Percentiles rank a stretch among this genome's conserved stretches.
These are phyloP conservation scores for Oceanodroma leucorhoa DNA, from an alignment of 2,797 vertebrate genomes.

Conservation along the genomic window DNA sequence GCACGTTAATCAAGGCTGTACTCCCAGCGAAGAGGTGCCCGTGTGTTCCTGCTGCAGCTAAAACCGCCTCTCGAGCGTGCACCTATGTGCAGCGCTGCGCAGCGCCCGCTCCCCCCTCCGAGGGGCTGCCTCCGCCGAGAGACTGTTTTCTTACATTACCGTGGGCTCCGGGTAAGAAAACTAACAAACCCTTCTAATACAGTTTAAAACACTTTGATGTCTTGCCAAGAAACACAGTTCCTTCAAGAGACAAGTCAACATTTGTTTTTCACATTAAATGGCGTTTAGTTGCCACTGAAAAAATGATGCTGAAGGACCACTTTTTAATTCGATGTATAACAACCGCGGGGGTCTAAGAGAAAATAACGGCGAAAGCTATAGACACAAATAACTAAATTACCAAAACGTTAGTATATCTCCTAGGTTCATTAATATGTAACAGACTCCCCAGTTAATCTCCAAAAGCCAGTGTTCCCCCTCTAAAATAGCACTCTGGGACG, in stretches of 20 bases:
- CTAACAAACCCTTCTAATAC: constrained; percentile 68
- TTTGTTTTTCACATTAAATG: constrained; percentile 87
- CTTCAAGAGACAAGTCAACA: constrained; percentile 84
- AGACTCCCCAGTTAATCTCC: constrained; percentile 85
- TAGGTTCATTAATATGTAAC: constrained; percentile 86
- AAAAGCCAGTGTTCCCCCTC: constrained; percentile 83
- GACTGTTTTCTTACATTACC: constrained; percentile 37
- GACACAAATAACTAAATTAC: constrained; percentile 89
- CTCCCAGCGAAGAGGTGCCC: constrained; percentile 34
- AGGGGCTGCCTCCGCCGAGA: background rate
- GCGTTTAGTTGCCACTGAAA: constrained; percentile 78
- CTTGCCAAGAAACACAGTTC: constrained; percentile 77
- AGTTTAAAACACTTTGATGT: constrained; percentile 78
- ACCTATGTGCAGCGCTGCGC: background rate
- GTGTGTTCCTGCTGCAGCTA: background rate
- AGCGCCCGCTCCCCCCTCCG: background rate
- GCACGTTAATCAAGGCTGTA: constrained; percentile 58
- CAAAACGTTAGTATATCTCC: constrained; percentile 84
- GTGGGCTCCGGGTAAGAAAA: constrained; percentile 64
- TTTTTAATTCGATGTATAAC: constrained; percentile 85
- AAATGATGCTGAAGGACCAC: constrained; percentile 80
- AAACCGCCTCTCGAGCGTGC: background rate
- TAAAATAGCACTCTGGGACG: constrained; percentile 87
- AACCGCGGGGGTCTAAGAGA: constrained; percentile 83
- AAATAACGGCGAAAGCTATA: constrained; percentile 80